Conservation (phyloP, 2,888 invertebrate species). For the Drosophila antonietae region DNA sequence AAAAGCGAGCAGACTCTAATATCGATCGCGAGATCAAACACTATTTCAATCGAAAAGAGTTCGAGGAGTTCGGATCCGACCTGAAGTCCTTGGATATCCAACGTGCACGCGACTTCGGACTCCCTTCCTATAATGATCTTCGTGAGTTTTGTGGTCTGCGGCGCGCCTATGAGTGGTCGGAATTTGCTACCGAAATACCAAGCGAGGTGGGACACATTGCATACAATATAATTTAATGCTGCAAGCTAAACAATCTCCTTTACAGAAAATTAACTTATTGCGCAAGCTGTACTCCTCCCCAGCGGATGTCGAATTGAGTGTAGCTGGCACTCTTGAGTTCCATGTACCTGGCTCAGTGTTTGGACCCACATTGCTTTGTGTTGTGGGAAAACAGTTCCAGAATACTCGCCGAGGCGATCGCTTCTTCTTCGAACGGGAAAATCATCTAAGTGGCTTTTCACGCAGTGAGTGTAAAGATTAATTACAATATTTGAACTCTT, state of each 20-base stretch:
- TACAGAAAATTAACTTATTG: conserved; percentile 86
- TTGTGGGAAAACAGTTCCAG: conserved; percentile 89
- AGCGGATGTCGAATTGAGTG: conserved; percentile 90
- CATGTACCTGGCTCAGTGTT: conserved; percentile 87
- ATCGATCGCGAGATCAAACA: conserved; percentile 86
- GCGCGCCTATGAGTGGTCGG: conserved; percentile 75
- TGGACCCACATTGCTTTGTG: conserved; percentile 90
- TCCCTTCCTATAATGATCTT: conserved; percentile 77
- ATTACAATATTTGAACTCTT: too few relatives aligned
- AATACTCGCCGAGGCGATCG: conserved; percentile 89
- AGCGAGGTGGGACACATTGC: conserved; percentile 82
- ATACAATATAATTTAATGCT: background rate
- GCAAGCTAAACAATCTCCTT: conserved; percentile 17
- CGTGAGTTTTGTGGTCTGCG: conserved; percentile 74
- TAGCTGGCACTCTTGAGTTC: conserved; percentile 89
- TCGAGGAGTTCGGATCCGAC: conserved; percentile 86
- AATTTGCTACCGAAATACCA: conserved; percentile 88
- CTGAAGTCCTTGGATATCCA: conserved; percentile 80
- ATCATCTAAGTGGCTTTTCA: conserved; percentile 85
- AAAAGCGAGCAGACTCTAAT: conserved; percentile 90
- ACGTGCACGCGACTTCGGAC: conserved; percentile 74
- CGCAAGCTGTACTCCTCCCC: conserved; percentile 86
- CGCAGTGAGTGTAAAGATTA: conserved; percentile 81
- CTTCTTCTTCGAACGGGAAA: conserved; percentile 88
- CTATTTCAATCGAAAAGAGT: conserved; percentile 73